Evolutionary conservation across 1,140 invertebrate species (phyloP).

Genomic region (Neuroterus valhalla): DNA sequence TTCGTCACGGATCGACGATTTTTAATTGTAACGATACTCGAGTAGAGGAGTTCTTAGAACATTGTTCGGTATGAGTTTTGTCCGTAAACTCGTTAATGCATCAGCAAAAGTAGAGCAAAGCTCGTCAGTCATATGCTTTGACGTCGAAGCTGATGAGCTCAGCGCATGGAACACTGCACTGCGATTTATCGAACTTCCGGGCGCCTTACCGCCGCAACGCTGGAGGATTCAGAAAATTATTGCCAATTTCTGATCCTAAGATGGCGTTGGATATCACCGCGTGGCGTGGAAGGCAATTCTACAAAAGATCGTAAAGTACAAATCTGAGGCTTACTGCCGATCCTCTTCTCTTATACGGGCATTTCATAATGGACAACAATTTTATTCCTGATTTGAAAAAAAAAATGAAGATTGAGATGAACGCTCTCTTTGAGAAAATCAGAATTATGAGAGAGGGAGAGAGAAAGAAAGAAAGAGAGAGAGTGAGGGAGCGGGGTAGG

Average conservation of each 20-base stretch:
- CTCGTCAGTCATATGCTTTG: conserved; percentile 26
- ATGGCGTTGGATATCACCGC: conserved; percentile 11
- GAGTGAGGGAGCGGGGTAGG: no score
- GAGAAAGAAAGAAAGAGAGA: no score
- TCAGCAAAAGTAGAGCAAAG: conserved; percentile 18
- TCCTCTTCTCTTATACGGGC: background rate
- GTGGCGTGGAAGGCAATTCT: background rate
- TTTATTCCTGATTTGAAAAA: background rate
- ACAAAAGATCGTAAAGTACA: conserved; percentile 15
- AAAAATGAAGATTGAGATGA: no score
- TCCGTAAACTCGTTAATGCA: conserved; percentile 26
- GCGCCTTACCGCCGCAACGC: conserved; percentile 9
- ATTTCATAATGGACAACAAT: background rate
- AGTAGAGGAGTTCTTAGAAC: background rate
- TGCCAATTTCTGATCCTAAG: conserved; percentile 21
- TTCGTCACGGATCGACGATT: background rate
- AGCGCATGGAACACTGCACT: conserved; percentile 18
- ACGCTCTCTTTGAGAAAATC: no score
- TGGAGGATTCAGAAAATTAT: conserved; percentile 21
- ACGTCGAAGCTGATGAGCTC: conserved; percentile 23
- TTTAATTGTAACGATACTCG: background rate
- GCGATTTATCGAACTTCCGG: conserved; percentile 19
- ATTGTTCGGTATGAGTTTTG: background rate
- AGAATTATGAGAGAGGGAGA: no score
- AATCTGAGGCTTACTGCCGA: conserved; percentile 13